These are phyloP conservation scores for Chelonoidis abingdonii DNA, from an alignment of 2,113 vertebrate species.

Conservation along the genomic window DNA sequence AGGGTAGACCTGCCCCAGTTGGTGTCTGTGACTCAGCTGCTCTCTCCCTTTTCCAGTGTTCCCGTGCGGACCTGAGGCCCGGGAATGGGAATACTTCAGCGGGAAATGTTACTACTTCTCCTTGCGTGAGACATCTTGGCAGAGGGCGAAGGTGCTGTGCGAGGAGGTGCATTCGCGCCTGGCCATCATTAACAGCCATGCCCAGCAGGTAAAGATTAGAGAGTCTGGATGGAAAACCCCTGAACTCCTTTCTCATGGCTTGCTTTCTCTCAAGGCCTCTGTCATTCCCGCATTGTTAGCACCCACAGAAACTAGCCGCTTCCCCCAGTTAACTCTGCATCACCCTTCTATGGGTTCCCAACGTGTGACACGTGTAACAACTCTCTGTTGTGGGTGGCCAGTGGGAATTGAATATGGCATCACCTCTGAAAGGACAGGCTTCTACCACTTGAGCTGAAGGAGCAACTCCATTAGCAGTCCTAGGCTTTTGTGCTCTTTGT, in stretches of 20 bases:
- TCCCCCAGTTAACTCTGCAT: accelerated
- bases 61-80: background rate
- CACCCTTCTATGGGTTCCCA: background rate
- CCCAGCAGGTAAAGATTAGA: slow-evolving; percentile 36
- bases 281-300: accelerated
- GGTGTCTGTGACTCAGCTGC: accelerated
- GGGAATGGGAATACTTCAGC: slow-evolving; percentile 50
- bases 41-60: background rate
- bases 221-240: background rate
- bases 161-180: slow-evolving; percentile 7
- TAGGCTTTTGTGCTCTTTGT: background rate
- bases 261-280: no score
- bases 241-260: no score
- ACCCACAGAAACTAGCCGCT: background rate
- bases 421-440: accelerated
- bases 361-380: accelerated
- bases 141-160: slow-evolving; percentile 9
- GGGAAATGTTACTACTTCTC: slow-evolving; percentile 55
- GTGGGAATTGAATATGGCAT: background rate
- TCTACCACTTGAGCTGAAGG: background rate
- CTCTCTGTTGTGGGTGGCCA: background rate
- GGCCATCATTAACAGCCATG: background rate
- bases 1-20: accelerated
- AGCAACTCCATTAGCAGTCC: background rate
- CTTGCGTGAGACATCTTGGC: background rate